These are phyloP conservation scores for Nematolebias whitei DNA, from an alignment of 2,113 vertebrate species.

Conservation along the genomic window DNA sequence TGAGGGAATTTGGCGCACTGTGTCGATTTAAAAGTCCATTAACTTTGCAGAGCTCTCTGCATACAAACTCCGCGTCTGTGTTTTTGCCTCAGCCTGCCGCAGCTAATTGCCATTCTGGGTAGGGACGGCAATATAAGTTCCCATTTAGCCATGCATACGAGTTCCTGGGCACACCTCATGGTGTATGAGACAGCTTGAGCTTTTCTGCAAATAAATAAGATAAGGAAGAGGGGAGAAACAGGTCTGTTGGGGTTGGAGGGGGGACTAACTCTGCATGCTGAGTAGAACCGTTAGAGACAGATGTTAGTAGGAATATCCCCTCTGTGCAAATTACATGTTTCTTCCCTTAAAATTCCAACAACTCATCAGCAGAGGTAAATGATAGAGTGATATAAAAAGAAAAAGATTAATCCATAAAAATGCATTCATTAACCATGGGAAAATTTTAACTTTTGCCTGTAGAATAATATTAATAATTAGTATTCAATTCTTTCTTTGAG, in stretches of 20 bases:
- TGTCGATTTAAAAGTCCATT: conserved; percentile 84
- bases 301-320: conserved; percentile 66
- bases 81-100: conserved; percentile 65
- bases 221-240: conserved; percentile 32
- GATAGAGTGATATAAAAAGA: conserved; percentile 20
- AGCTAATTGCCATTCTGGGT: conserved; percentile 81
- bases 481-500: neutral
- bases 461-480: neutral
- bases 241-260: conserved; percentile 47
- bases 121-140: conserved; percentile 72
- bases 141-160: conserved; percentile 68
- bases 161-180: conserved; percentile 60
- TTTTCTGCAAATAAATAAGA: conserved; percentile 71
- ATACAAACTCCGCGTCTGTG: conserved; percentile 71
- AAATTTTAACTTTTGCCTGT: conserved; percentile 21
- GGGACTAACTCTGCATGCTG: conserved; percentile 58
- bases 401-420: conserved; percentile 41
- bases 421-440: conserved; percentile 8
- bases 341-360: conserved; percentile 43
- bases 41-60: conserved; percentile 76
- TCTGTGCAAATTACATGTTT: conserved; percentile 62
- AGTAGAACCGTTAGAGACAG: conserved; percentile 59
- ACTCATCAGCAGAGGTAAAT: conserved; percentile 42
- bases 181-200: conserved; percentile 64
- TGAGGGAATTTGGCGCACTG: conserved; percentile 76